Percentiles rank a stretch among this genome's conserved stretches.
Evolutionary conservation across 1,140 invertebrate species (phyloP).

Genomic region (Drosophila nannoptera): DNA sequence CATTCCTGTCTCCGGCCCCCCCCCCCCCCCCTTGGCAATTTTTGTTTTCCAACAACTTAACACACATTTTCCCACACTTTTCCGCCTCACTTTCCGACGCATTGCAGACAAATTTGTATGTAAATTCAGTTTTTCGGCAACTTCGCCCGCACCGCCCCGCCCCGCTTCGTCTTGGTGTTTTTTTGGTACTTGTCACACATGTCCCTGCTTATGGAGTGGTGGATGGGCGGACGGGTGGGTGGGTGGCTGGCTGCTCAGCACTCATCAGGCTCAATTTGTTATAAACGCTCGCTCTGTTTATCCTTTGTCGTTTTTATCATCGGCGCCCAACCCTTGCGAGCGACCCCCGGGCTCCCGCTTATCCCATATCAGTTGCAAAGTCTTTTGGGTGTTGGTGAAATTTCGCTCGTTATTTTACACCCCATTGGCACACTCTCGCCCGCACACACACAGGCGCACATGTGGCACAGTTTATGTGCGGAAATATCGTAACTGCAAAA

Average conservation of each 20-base stretch:
- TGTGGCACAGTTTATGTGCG: conserved; percentile 61
- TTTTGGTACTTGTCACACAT: conserved; percentile 69
- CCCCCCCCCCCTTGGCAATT: neutral
- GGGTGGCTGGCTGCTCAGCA: conserved; percentile 59
- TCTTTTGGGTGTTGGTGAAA: conserved; percentile 45
- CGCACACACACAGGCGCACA: conserved; percentile 6
- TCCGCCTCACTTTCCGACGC: conserved; percentile 21
- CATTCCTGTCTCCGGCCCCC: too few relatives aligned
- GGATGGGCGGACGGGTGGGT: conserved; percentile 3
- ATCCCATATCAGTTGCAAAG: conserved; percentile 68
- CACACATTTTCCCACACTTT: conserved; percentile 49
- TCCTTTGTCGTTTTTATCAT: conserved; percentile 46
- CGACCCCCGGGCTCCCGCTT: conserved; percentile 9
- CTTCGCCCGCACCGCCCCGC: neutral
- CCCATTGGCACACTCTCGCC: conserved; percentile 50
- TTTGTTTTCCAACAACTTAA: conserved; percentile 3
- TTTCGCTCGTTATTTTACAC: conserved; percentile 73
- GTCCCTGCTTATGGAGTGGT: conserved; percentile 57
- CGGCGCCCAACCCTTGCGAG: conserved; percentile 4
- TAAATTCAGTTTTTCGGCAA: conserved; percentile 56
- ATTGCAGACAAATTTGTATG: conserved; percentile 74
- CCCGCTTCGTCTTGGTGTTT: too few relatives aligned
- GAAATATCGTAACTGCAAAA: conserved; percentile 69
- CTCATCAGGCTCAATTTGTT: conserved; percentile 75
- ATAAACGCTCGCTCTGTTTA: conserved; percentile 62